phyloP scores from a whole-genome alignment of 2,113 vertebrate genomes.

The Corythornis cristatus region DNA sequence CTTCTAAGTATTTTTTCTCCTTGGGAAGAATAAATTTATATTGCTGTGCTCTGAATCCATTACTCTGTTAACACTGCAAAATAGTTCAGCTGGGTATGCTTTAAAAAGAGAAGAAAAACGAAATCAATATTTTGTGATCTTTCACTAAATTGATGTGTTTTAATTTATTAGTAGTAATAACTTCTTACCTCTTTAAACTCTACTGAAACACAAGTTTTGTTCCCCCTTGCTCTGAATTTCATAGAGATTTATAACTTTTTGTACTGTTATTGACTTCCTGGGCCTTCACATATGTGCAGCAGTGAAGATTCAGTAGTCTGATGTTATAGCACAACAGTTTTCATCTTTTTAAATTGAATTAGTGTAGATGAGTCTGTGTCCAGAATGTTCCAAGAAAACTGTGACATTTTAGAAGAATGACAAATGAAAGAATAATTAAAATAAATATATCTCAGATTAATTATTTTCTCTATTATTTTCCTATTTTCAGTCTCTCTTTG shows the following conservation, averaged over 20 bases:
- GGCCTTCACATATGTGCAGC: background rate
- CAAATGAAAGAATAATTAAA: background rate
- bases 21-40: conserved; percentile 62
- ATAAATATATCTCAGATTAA: background rate
- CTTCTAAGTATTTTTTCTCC: conserved; percentile 58
- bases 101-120: conserved; percentile 27
- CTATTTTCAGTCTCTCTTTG: background rate
- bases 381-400: background rate
- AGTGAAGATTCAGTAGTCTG: background rate
- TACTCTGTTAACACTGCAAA: conserved; percentile 53
- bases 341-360: background rate
- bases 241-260: conserved; percentile 5
- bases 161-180: conserved; percentile 41
- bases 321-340: background rate
- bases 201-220: background rate
- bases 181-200: background rate
- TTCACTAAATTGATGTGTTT: background rate
- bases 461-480: background rate
- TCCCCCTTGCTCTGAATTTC: conserved; percentile 14
- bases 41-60: conserved; percentile 56
- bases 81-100: background rate
- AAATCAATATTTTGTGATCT: background rate
- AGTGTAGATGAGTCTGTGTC: background rate
- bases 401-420: background rate
- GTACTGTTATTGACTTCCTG: background rate